A percentile compares a stretch with the other conserved stretches of the same genome.
Evolutionary conservation across 1,140 invertebrate species (phyloP).

Genomic region (Leptinotarsa undecemlineata): DNA sequence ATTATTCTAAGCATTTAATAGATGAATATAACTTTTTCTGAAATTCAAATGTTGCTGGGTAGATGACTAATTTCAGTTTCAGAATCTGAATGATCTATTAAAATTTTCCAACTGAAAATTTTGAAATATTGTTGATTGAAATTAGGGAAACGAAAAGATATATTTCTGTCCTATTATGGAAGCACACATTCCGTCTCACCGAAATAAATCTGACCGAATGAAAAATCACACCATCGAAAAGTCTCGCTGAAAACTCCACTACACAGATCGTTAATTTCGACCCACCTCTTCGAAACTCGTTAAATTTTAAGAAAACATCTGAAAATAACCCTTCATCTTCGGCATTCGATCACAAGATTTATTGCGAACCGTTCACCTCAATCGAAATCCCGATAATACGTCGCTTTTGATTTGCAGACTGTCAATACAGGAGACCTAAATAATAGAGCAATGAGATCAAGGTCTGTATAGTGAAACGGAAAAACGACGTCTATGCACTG

Average conservation of each 20-base stretch:
- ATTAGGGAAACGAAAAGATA: background rate
- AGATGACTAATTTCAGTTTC: too few species aligned
- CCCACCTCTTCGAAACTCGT: background rate
- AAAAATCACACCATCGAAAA: too few species aligned
- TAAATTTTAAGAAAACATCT: constrained; percentile 1
- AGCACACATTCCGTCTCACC: too few species aligned
- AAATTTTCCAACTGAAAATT: too few species aligned
- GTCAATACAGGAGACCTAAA: background rate
- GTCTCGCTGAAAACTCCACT: background rate
- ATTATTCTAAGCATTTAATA: too few species aligned
- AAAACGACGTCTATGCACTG: background rate
- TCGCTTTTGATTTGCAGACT: background rate
- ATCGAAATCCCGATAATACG: background rate
- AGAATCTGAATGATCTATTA: too few species aligned
- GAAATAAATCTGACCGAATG: too few species aligned
- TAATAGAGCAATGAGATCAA: background rate
- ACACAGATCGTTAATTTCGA: background rate
- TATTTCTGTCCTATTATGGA: background rate
- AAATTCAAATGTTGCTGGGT: too few species aligned
- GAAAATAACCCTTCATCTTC: background rate
- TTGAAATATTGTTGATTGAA: too few species aligned
- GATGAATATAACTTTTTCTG: too few species aligned
- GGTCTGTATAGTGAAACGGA: background rate
- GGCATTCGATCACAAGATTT: background rate
- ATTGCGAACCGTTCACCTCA: constrained; percentile 1